A percentile compares a stretch with the other conserved stretches of the same genome.
Conservation (phyloP, 2,888 invertebrate genomes). For the Drosophila birchii region DNA sequence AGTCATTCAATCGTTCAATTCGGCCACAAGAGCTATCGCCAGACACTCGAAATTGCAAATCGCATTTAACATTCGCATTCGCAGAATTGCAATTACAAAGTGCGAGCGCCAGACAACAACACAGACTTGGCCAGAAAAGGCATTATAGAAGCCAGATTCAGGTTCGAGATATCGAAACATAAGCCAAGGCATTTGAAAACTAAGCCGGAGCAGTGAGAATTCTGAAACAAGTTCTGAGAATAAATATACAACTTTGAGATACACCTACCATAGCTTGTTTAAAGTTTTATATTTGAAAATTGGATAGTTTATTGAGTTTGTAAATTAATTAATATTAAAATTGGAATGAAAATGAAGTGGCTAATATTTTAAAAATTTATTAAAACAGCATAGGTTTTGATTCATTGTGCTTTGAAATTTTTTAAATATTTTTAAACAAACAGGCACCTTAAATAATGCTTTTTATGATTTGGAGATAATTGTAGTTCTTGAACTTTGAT, state of each 20-base stretch:
- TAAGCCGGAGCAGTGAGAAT: background rate
- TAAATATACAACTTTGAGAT: background rate
- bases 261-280: too few relatives aligned
- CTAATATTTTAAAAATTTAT: background rate
- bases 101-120: conserved; percentile 62
- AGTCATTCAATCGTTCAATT: conserved; percentile 48
- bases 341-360: background rate
- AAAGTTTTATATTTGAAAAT: background rate
- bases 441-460: background rate
- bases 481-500: background rate
- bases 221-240: conserved; percentile 19
- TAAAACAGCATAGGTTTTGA: background rate
- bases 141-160: conserved; percentile 12
- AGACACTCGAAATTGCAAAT: conserved; percentile 55
- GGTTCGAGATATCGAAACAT: conserved; percentile 9
- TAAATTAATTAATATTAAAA: background rate
- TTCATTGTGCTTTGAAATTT: too few relatives aligned
- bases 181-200: background rate
- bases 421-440: too few relatives aligned
- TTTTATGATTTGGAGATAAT: background rate
- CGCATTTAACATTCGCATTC: conserved; percentile 61
- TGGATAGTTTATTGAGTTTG: background rate
- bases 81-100: conserved; percentile 73
- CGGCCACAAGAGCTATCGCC: conserved; percentile 57
- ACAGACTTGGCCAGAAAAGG: conserved; percentile 36